Evolutionary conservation across 2,113 vertebrate species (phyloP), one percentile per base, ranked within the genome.

Genomic region (Choloepus hoffmanni): DNA sequence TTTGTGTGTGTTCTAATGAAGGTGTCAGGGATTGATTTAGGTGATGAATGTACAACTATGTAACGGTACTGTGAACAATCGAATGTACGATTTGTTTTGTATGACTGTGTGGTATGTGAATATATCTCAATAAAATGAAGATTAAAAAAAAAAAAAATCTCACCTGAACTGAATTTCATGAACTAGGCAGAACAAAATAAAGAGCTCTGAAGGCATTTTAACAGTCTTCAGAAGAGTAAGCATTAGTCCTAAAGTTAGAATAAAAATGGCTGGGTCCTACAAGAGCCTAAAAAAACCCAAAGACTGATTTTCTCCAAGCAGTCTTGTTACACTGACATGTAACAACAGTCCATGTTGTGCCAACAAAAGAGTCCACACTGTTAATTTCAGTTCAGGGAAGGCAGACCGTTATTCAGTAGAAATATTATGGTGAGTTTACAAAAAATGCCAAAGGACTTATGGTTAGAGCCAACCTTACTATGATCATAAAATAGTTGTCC

Each of bases 391-490:
- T 9, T 77, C 73, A 90, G 19, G 28, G 53, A 84, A 2, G 23
- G 36, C 2, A 78, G 55, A 58, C 1, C 68, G 55, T 33, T 68
- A 87, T 81, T 82, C 23, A 70, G 28, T 94, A 87, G 19, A 82
- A 78, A 74, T 11, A 40, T 13, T 82, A 91, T 88, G 85, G 21
- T 82, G 40, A n/a, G 30, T 60, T 48, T 62, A 74, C 33, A 90
- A 85, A 94, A 67, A 92, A 94, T 93, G 53, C 62, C 62, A 68
- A 92, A 96, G 68, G 16, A 73, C 74, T 63, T 90, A 96, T 63
- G 13, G 43, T 85, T 70, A 76, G 50, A 92, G 6, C 6, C 13
- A 88, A 72, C n/a, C 53, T 60, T 16, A 70, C 36, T 36, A 65
- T 50, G 50, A 87, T 76, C 45, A 70, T 13, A 89, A 82, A 88